Evolutionary conservation across 2,888 invertebrate species (phyloP), one percentile per base, ranked within the genome.

Genomic region (Imbricaverruca yamaguchii): DNA sequence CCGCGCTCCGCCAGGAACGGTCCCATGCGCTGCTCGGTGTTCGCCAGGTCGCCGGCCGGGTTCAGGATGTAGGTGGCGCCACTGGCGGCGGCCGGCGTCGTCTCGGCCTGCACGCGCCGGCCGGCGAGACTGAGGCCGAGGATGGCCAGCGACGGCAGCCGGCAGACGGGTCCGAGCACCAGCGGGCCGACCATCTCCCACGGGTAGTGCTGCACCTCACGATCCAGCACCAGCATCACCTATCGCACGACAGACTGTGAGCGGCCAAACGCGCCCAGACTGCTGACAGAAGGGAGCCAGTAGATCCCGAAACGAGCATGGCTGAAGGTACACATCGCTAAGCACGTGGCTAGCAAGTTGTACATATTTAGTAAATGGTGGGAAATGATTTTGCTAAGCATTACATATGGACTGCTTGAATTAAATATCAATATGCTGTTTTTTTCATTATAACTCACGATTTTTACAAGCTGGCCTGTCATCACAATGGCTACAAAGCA

Each of bases 181-280:
- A 94, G 85, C 21, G 92, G 87, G 0, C 91, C 90, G 81, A 94
- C 88, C 83, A 91, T 91, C 87, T 95, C 95, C 92, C 94, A 94
- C 0, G 95, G 94, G 57, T 67, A 78, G n/a, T 56, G 67, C 57
- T 23, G 25, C 53, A 67, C 23, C 59, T 84, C 84, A 81, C 84
- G 84, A 81, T 85, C 85, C 15, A 86, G 67, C 67, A 86, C 84
- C 11, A 86, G 83, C 80, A 85, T 84, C 9, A 86, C 83, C 53
- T 85, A 21, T 21, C 0, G 39, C 39, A 39, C 2, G 39, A 39
- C 39, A 39, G 39, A 39, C 39, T 39, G 39, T 39, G 2, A 39
- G 39, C 39, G 39, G 39, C 39, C 39, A 39, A 1, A 39, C 39
- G 39, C 39, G 39, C 39, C 39, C 39, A 39, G 39, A 39, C 39